Evolutionary conservation across 2,888 invertebrate species (phyloP).

Genomic region (Mylabris sibirica): DNA sequence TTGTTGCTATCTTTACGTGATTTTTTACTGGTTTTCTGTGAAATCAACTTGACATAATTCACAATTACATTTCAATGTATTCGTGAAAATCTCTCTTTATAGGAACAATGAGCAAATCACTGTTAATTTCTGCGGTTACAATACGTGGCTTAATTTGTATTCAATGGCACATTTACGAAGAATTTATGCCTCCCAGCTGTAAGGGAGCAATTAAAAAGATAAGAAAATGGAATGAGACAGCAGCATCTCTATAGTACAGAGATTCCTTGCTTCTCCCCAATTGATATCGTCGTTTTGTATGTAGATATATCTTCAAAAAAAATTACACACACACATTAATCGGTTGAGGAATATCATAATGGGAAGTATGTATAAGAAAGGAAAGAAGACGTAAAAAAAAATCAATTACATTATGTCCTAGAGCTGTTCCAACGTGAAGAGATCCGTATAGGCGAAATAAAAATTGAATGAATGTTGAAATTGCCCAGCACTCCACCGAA

Average conservation of each 20-base stretch:
- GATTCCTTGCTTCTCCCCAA: constrained; percentile 1
- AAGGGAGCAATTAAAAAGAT: constrained; percentile 49
- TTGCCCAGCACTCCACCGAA: constrained; percentile 31
- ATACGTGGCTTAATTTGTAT: constrained; percentile 44
- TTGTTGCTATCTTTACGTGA: not conserved
- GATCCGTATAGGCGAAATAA: constrained; percentile 39
- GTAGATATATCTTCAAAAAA: not conserved
- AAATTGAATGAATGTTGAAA: constrained; percentile 45
- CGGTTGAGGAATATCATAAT: not conserved
- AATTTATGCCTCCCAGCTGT: constrained; percentile 42
- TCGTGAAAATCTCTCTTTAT: constrained; percentile 28
- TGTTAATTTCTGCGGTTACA: constrained; percentile 42
- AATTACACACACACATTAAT: constrained; percentile 17
- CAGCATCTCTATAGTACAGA: not conserved
- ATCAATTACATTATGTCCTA: constrained; percentile 43
- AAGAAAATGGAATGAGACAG: constrained; percentile 39
- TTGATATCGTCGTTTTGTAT: constrained; percentile 17
- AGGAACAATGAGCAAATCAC: constrained; percentile 41
- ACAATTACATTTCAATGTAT: constrained; percentile 26
- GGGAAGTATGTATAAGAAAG: not conserved
- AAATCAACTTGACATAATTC: constrained; percentile 16
- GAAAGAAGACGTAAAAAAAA: constrained; percentile 24
- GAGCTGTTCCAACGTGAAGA: constrained; percentile 16
- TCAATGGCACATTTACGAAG: constrained; percentile 39
- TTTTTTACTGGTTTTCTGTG: not conserved